Evolutionary conservation across 1,140 invertebrate genomes (phyloP).

Genomic region (Zaprionus africanus): DNA sequence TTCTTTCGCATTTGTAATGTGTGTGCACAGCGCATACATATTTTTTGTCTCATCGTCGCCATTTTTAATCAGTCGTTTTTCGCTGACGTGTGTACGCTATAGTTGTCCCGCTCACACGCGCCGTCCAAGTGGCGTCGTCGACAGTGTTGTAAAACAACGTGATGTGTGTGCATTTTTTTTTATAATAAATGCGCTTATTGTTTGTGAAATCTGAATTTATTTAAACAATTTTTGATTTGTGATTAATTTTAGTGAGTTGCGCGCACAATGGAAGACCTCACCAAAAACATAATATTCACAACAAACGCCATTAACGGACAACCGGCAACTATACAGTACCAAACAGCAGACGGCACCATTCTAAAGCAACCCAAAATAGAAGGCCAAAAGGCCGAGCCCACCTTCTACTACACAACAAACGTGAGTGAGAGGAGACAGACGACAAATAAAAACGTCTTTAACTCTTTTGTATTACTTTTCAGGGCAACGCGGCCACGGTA

Average conservation of each 20-base stretch:
- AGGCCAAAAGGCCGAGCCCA: conserved; percentile 84
- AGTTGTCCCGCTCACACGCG: conserved; percentile 46
- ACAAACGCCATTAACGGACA: conserved; percentile 81
- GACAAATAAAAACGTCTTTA: neutral
- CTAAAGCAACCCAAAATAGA: conserved; percentile 84
- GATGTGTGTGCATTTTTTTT: conserved; percentile 29
- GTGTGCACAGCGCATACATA: conserved; percentile 58
- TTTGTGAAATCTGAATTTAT: conserved; percentile 12
- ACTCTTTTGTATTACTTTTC: neutral
- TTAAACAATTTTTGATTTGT: conserved; percentile 13
- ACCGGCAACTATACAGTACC: conserved; percentile 82
- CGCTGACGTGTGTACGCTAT: conserved; percentile 59
- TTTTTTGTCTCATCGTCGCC: conserved; percentile 76
- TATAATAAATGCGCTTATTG: conserved; percentile 23
- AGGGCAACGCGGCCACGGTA: conserved; percentile 86
- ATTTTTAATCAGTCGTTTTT: conserved; percentile 77
- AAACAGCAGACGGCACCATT: conserved; percentile 82
- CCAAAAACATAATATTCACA: conserved; percentile 83
- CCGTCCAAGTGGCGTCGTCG: conserved; percentile 39
- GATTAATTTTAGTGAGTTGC: conserved; percentile 36
- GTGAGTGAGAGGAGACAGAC: conserved; percentile 84
- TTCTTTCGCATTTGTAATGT: conserved; percentile 44
- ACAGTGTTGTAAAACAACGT: conserved; percentile 61
- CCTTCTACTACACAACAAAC: conserved; percentile 88
- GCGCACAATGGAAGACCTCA: conserved; percentile 80